These are phyloP conservation scores for Athalia cordata DNA, from an alignment of 2,888 invertebrate species.

Conservation along the genomic window DNA sequence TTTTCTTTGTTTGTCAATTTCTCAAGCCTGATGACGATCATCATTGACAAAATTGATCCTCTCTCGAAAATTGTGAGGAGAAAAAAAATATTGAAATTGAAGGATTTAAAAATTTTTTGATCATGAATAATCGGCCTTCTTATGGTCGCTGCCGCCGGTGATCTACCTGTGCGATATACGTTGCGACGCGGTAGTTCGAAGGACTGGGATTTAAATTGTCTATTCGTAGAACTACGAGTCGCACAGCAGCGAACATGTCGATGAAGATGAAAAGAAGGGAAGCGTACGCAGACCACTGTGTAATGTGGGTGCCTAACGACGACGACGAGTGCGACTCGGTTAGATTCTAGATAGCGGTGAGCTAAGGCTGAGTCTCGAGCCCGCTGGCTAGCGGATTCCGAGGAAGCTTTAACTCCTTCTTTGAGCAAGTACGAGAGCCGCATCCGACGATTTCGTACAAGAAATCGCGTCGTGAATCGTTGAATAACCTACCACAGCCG, in stretches of 20 bases:
- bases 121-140: too few species aligned
- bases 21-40: too few species aligned
- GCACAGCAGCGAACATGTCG: neutral
- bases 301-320: slow-evolving; percentile 38
- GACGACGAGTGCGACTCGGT: slow-evolving; percentile 24
- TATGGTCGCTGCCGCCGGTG: too few species aligned
- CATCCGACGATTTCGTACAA: slow-evolving; percentile 33
- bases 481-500: slow-evolving; percentile 6
- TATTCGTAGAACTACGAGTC: slow-evolving; percentile 3
- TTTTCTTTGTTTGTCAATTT: too few species aligned
- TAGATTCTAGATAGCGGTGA: slow-evolving; percentile 42
- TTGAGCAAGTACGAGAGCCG: neutral
- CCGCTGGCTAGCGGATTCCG: slow-evolving; percentile 30
- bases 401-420: slow-evolving; percentile 12
- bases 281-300: slow-evolving; percentile 23
- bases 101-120: too few species aligned
- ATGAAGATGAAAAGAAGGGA: slow-evolving; percentile 18
- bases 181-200: neutral
- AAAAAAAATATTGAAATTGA: too few species aligned
- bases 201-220: slow-evolving; percentile 24
- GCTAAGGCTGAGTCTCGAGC: slow-evolving; percentile 36
- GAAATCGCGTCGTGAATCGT: slow-evolving; percentile 20
- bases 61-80: too few species aligned
- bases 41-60: too few species aligned
- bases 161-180: neutral